Conservation (phyloP, 2,888 invertebrate species). For the Heteropelma amictum region DNA sequence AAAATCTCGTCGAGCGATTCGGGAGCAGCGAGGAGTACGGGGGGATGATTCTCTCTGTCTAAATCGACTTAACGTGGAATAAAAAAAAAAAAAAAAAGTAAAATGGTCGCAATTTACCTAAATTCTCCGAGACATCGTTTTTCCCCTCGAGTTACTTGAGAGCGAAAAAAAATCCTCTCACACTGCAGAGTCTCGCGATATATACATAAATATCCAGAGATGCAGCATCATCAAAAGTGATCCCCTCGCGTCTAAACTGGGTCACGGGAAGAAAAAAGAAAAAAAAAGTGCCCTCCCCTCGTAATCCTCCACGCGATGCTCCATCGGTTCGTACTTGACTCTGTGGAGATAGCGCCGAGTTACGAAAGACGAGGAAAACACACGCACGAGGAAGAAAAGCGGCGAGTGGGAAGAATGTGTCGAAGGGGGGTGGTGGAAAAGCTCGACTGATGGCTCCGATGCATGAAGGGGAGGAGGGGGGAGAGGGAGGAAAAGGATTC, state of each 20-base stretch:
- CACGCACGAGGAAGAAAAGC: constrained; percentile 47
- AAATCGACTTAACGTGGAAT: background rate
- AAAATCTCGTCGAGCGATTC: constrained; percentile 38
- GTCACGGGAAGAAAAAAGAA: constrained; percentile 49
- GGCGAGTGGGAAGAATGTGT: constrained; percentile 46
- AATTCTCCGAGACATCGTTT: background rate
- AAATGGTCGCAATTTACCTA: background rate
- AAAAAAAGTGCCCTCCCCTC: constrained; percentile 53
- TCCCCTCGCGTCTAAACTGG: constrained; percentile 36
- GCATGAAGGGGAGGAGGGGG: background rate
- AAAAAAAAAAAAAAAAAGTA: too few species aligned
- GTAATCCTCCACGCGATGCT: constrained; percentile 60
- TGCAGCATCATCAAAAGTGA: constrained; percentile 51
- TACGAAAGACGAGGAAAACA: constrained; percentile 17
- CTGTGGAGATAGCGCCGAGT: constrained; percentile 37
- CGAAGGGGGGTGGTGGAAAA: constrained; percentile 40
- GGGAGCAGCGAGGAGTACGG: too few species aligned
- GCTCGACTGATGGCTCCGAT: constrained; percentile 13
- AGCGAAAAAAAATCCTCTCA: background rate
- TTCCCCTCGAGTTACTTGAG: background rate
- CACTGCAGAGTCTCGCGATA: background rate
- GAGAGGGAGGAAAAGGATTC: constrained; percentile 57
- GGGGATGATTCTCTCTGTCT: constrained; percentile 44
- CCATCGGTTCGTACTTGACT: constrained; percentile 59
- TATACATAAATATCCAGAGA: constrained; percentile 6